Percentiles rank a stretch among this genome's conserved stretches.
Conservation (phyloP, 1,140 invertebrate species). For the Pogonognathellus flavescens region DNA sequence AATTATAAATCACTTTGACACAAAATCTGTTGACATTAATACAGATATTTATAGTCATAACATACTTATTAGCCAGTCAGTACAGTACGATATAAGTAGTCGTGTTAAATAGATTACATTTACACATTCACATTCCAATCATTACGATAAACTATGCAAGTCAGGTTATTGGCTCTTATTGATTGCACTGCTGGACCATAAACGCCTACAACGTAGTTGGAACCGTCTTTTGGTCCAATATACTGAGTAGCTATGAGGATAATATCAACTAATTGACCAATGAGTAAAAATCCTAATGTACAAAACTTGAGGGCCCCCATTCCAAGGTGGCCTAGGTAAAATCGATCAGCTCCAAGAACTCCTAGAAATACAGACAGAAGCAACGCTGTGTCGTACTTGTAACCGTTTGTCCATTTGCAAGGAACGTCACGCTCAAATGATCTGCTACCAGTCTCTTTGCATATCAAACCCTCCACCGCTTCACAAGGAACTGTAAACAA, state of each 20-base stretch:
- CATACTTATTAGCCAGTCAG: background rate
- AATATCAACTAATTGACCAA: constrained; percentile 95
- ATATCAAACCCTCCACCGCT: constrained; percentile 85
- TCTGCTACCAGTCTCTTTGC: constrained; percentile 82
- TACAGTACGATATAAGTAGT: background rate
- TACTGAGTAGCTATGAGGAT: constrained; percentile 94
- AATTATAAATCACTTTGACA: no score
- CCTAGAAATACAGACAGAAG: constrained; percentile 94
- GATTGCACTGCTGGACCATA: constrained; percentile 89
- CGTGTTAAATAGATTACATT: background rate
- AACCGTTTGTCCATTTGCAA: constrained; percentile 96
- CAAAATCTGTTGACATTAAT: no score
- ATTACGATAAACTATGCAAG: constrained; percentile 84
- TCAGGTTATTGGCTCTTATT: constrained; percentile 86
- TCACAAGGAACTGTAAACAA: constrained; percentile 81
- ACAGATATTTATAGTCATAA: background rate
- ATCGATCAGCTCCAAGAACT: constrained; percentile 97
- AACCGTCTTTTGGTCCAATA: constrained; percentile 94
- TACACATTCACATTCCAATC: constrained; percentile 75
- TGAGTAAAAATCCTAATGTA: constrained; percentile 95
- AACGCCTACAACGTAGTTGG: constrained; percentile 94
- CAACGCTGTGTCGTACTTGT: constrained; percentile 91
- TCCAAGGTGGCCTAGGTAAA: constrained; percentile 96
- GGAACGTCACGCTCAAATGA: constrained; percentile 86
- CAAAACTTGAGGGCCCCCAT: constrained; percentile 94